These are phyloP conservation scores for Lycodopsis pacificus DNA, from an alignment of 2,797 vertebrate species.

Conservation along the genomic window DNA sequence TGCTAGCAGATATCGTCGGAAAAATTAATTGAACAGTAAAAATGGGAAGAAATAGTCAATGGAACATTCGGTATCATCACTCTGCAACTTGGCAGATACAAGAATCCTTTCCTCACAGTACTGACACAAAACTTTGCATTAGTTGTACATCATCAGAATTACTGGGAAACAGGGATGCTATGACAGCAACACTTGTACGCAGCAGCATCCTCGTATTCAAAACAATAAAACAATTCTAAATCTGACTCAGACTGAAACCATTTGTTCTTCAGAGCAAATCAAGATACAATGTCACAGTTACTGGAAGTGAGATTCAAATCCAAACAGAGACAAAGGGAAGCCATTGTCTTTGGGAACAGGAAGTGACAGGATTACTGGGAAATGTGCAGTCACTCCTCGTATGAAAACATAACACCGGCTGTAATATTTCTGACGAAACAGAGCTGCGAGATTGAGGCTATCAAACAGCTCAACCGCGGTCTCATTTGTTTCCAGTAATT, in stretches of 20 bases:
- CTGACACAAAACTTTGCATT: not conserved
- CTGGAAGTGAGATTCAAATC: slow-evolving; percentile 18
- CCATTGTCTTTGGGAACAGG: slow-evolving; percentile 13
- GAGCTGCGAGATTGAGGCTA: not conserved
- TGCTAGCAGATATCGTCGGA: not conserved
- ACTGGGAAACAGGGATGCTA: not conserved
- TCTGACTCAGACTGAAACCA: not conserved
- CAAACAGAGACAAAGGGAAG: not conserved
- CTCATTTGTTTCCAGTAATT: slow-evolving; percentile 24
- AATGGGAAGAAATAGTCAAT: not conserved
- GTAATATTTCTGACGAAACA: slow-evolving; percentile 5
- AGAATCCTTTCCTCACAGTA: not conserved
- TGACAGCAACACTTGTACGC: not conserved
- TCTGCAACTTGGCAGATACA: not conserved
- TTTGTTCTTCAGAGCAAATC: not conserved
- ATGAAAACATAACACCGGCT: not conserved
- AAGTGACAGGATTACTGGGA: slow-evolving; percentile 17
- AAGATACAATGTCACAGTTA: slow-evolving; percentile 11
- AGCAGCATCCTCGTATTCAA: not conserved
- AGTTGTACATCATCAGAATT: not conserved
- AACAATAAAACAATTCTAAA: not conserved
- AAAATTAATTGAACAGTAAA: not conserved
- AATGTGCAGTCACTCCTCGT: not conserved
- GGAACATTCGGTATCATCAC: not conserved
- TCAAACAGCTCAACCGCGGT: not conserved